Percentiles rank a stretch among this genome's conserved stretches.
Conservation (phyloP, 2,113 vertebrate genomes). For the Eulemur rufifrons region DNA sequence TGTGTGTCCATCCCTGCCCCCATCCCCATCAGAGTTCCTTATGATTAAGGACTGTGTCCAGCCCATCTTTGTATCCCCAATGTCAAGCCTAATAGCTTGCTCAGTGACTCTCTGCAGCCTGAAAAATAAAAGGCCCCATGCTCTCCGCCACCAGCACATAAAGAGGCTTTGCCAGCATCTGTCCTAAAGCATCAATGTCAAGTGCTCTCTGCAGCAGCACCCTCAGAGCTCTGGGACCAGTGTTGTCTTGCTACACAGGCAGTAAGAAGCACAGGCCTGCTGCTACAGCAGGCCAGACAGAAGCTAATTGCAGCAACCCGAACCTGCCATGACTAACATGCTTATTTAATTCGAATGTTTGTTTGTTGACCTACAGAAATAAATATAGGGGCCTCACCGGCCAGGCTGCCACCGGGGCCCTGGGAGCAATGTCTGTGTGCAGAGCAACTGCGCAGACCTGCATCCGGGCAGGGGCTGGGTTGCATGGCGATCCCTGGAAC, state of each 20-base stretch:
- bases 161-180: slow-evolving; percentile 50
- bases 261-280: background rate
- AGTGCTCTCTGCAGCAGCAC: background rate
- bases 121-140: background rate
- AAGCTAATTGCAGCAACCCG: slow-evolving; percentile 55
- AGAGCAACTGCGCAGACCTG: background rate
- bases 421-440: background rate
- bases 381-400: background rate
- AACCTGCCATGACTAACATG: slow-evolving; percentile 60
- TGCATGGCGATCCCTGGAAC: background rate
- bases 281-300: background rate
- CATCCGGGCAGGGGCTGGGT: background rate
- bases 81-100: background rate
- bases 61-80: background rate
- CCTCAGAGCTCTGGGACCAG: background rate
- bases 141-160: background rate
- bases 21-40: background rate
- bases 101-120: background rate
- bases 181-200: slow-evolving; percentile 56
- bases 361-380: slow-evolving; percentile 51
- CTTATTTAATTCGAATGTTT: slow-evolving; percentile 66
- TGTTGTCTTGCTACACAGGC: background rate
- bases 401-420: background rate
- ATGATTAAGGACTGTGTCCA: background rate
- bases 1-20: background rate